Base-by-base conservation (phyloP, 2,888 invertebrate genomes). In the Caenorhabditis drosophilae region DNA sequence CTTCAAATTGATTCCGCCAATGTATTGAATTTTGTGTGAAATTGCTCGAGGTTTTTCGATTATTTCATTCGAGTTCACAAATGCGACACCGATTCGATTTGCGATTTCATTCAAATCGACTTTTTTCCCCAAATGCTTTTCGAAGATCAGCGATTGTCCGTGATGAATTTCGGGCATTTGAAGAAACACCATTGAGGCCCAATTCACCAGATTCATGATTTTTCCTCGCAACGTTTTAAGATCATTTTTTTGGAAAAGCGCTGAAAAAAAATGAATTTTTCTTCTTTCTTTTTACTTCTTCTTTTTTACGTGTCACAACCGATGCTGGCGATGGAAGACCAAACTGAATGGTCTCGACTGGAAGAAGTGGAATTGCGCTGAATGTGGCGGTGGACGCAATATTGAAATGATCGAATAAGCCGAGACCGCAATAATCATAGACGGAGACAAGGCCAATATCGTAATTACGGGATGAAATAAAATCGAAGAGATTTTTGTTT, bases 31-130 rank as follows among this genome's bases (percentile, higher is more conserved):
- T 54, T 76, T 69, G 18, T 67, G 54, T 18, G 58, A 52, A n/a
- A 74, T 55, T 9, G 74, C 73, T 23, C 70, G 52, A 6, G 76
- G 69, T 25, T 68, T 61, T 35, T 78, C 79, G 34, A 80, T 66
- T 1, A 80, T 22, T 53, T 80, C 79, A 34, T 80, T 64, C 18
- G 76, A 74, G 44, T 79, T 79, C 2, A 78, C 25, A 36, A 78
- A 77, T 0, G 59, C 26, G 1, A 67, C 15, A 36, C 57, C 64
- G 6, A 57, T 25, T 9, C 42, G 42, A 2, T 35, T 38, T 3
- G 40, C 4, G 1, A 47, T 22, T 4, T 58, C 27, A n/a, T 47
- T 38, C 11, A 55, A 36, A 18, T 22, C 42, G 41, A 51, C 51
- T 15, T 16, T 11, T 6, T 41, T 16, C 16, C 55, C 55, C 26